A percentile compares a stretch with the other conserved stretches of the same genome.
Evolutionary conservation across 2,113 vertebrate genomes (phyloP).

Genomic region (Collichthys lucidus): DNA sequence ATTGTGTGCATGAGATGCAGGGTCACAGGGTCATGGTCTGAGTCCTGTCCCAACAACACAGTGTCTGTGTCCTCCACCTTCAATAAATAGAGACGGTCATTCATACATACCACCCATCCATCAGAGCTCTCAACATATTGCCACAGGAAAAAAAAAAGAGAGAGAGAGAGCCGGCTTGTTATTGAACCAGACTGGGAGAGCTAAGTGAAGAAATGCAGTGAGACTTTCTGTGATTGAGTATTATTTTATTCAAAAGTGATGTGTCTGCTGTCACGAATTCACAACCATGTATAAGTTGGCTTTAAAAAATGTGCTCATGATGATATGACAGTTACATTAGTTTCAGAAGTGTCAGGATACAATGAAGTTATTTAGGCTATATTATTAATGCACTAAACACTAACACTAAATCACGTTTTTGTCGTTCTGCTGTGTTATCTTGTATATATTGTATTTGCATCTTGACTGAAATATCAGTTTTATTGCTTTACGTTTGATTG

Average conservation of each 20-base stretch:
- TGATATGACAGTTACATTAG: not conserved
- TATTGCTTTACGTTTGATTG: not conserved
- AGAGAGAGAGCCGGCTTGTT: slow-evolving; percentile 50
- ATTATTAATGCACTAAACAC: not conserved
- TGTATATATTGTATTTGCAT: not conserved
- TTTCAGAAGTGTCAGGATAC: not conserved
- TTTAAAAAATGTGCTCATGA: not conserved
- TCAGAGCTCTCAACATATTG: slow-evolving; percentile 80
- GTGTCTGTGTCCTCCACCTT: slow-evolving; percentile 81
- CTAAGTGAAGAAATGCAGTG: slow-evolving; percentile 22
- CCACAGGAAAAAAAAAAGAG: slow-evolving; percentile 33
- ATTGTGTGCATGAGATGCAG: slow-evolving; percentile 56
- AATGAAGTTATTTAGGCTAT: not conserved
- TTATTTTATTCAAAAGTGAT: not conserved
- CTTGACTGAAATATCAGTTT: not conserved
- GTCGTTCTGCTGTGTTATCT: not conserved
- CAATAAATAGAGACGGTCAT: slow-evolving; percentile 85
- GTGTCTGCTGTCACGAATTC: not conserved
- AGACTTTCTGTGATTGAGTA: slow-evolving; percentile 4
- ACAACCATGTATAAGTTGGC: not conserved
- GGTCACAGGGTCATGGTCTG: slow-evolving; percentile 77
- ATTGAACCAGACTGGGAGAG: slow-evolving; percentile 36
- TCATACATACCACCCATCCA: slow-evolving; percentile 83
- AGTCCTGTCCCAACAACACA: slow-evolving; percentile 82
- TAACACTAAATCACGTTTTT: not conserved